These are phyloP conservation scores for Caenorhabditis doughertyi DNA, from an alignment of 2,888 invertebrate species.

Conservation along the genomic window DNA sequence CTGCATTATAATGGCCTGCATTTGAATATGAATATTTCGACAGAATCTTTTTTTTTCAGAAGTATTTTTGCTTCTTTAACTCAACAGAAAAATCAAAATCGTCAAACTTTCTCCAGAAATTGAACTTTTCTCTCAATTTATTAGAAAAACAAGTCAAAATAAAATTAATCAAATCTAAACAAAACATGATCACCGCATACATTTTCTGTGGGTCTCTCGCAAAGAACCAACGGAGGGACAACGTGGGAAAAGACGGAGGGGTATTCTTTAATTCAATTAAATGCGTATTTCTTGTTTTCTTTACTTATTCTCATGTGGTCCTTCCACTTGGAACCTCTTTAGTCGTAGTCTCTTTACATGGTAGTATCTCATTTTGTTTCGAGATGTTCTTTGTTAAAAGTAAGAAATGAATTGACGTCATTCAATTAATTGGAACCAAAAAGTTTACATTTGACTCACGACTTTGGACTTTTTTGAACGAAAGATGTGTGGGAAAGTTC, in stretches of 20 bases:
- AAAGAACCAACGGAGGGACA: constrained; percentile 21
- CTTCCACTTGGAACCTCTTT: constrained; percentile 3
- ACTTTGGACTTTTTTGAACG: background rate
- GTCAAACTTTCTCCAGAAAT: no score
- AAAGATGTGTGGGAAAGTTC: background rate
- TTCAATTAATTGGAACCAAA: constrained; percentile 4
- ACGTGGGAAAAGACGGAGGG: constrained; percentile 2
- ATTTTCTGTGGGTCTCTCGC: background rate
- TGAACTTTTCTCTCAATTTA: no score
- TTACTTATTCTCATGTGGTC: constrained; percentile 29
- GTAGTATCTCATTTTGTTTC: no score
- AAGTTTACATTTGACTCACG: constrained; percentile 1
- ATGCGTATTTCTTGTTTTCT: constrained; percentile 36
- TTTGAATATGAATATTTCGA: no score
- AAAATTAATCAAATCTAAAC: constrained; percentile 17
- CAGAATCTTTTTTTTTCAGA: no score
- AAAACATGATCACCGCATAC: constrained; percentile 16
- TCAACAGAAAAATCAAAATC: no score
- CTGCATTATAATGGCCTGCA: no score
- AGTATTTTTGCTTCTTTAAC: no score
- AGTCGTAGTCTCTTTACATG: background rate
- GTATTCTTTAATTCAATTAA: constrained; percentile 40
- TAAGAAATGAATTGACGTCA: background rate
- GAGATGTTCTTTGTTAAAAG: no score
- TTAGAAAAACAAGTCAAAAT: background rate